Evolutionary conservation across 2,888 invertebrate species (phyloP), one percentile per base, ranked within the genome.

Genomic region (Drosophila planitibia): DNA sequence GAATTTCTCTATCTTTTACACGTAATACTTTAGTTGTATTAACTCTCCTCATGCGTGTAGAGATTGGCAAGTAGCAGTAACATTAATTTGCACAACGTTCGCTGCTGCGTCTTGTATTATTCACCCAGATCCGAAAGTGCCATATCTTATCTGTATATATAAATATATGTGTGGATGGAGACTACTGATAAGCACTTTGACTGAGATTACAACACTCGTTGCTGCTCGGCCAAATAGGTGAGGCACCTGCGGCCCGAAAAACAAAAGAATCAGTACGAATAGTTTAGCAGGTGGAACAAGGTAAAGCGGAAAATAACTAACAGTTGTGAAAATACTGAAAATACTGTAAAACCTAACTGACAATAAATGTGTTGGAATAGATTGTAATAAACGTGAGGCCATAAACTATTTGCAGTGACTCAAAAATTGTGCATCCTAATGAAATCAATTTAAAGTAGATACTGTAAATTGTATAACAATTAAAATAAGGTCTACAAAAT

Each of bases 251-350:
- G 49, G 28, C 58, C 35, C 49, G 53, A 49, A 70, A 63, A 64
- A 53, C 33, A 44, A 33, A 61, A 35, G 49, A 67, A 30, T 84
- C 80, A 92, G 91, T 91, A 82, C 89, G 85, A 90, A 79, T 82
- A 84, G 74, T 74, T 60, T 68, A 83, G 78, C 91, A 89, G 89
- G 90, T 90, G 88, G 76, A 89, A 85, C 68, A 90, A 92, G 92
- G 91, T 91, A 85, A 79, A 47, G 28, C 67, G 65, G 54, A 70
- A 41, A 67, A 54, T 12, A 30, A 41, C 58, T 32, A 16, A 52
- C 64, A 47, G 57, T 41, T 67, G 44, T 64, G 25, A 1, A 44
- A 55, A 54, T 28, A 61, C 6, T 64, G 28, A 1, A 44, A 55
- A 54, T 28, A 65, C 6, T 33, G 28, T 7, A 52, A 19, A 58